A percentile compares a stretch with the other conserved stretches of the same genome.
Evolutionary conservation across 2,888 invertebrate species (phyloP).

Genomic region (Machimus atricapillus): DNA sequence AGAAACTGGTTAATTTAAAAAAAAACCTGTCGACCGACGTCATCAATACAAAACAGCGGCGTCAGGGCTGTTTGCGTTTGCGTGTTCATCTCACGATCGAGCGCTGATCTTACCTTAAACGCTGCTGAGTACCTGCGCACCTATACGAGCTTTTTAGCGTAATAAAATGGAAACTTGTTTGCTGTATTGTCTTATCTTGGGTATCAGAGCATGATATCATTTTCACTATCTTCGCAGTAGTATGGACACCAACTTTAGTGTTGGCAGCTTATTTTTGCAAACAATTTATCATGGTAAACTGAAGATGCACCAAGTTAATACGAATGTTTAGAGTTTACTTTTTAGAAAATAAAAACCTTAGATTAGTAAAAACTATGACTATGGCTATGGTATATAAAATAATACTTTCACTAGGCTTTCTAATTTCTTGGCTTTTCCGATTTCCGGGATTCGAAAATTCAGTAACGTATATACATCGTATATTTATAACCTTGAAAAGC

Average conservation of each 20-base stretch:
- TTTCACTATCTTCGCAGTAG: not conserved
- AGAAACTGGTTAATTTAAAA: not conserved
- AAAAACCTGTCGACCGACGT: constrained; percentile 3
- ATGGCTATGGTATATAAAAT: too few species aligned
- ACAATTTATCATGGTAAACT: not conserved
- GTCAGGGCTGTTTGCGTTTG: constrained; percentile 7
- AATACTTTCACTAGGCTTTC: too few species aligned
- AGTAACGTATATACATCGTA: too few species aligned
- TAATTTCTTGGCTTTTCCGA: too few species aligned
- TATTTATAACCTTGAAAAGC: too few species aligned
- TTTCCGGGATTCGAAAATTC: too few species aligned
- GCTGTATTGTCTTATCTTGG: not conserved
- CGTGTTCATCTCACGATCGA: not conserved
- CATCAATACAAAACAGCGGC: not conserved
- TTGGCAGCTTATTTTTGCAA: not conserved
- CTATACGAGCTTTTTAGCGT: not conserved
- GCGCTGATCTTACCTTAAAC: not conserved
- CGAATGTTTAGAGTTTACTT: too few species aligned
- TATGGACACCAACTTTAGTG: not conserved
- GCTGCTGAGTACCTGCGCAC: not conserved
- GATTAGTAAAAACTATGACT: too few species aligned
- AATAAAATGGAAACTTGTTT: not conserved
- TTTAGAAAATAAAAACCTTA: too few species aligned
- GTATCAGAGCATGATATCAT: not conserved
- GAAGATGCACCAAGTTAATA: not conserved